These are phyloP conservation scores for Paradisaea rubra DNA, from an alignment of 2,113 vertebrate species.

Conservation along the genomic window DNA sequence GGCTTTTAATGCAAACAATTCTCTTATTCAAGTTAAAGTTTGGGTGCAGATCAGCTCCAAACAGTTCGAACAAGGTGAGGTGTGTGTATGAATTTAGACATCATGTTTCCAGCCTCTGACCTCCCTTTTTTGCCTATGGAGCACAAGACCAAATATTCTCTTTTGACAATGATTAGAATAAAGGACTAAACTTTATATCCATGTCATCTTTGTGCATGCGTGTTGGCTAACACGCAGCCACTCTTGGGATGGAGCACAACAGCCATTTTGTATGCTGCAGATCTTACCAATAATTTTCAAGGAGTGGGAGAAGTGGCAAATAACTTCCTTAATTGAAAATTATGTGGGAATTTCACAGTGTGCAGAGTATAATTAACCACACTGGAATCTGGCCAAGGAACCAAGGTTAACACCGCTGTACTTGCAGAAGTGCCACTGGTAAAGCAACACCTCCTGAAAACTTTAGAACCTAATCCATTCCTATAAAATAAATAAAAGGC, in stretches of 20 bases:
- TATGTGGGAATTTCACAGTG: slow-evolving; percentile 53
- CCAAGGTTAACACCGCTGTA: slow-evolving; percentile 4
- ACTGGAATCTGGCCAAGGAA: slow-evolving; percentile 19
- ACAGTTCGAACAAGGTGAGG: background rate
- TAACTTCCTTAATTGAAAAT: slow-evolving; percentile 47
- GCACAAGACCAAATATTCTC: background rate
- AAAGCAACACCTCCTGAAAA: slow-evolving; percentile 42
- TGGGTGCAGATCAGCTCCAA: background rate
- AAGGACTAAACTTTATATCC: background rate
- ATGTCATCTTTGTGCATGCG: background rate
- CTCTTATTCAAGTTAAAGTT: background rate
- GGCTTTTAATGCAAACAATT: background rate
- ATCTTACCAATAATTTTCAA: background rate
- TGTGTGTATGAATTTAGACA: background rate
- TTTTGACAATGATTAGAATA: background rate
- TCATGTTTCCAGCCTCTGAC: background rate
- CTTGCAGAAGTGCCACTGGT: slow-evolving; percentile 34
- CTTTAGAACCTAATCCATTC: slow-evolving; percentile 37
- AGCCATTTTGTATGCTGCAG: slow-evolving; percentile 19
- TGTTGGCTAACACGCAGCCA: background rate
- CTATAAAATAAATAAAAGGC: slow-evolving; percentile 41
- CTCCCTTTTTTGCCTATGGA: background rate
- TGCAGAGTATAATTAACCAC: slow-evolving; percentile 48
- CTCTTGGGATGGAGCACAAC: background rate
- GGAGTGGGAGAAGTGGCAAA: slow-evolving; percentile 36